Conservation (phyloP, 2,888 invertebrate genomes). For the Macropis europaea region DNA sequence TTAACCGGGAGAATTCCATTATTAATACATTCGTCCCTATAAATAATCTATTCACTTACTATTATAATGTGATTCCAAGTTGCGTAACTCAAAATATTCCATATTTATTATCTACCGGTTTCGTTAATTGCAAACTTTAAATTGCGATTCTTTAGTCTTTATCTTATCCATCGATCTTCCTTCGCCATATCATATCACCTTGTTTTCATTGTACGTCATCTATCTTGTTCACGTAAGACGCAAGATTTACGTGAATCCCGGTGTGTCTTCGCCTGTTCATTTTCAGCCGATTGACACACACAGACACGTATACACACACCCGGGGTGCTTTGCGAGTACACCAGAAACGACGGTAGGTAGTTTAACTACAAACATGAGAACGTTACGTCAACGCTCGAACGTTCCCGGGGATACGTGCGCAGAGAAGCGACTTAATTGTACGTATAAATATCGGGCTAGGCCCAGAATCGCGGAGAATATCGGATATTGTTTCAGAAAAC, state of each 20-base stretch:
- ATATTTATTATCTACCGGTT: no score
- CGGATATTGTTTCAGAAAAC: slow-evolving; percentile 55
- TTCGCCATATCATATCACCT: background rate
- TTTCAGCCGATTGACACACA: slow-evolving; percentile 1
- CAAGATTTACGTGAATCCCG: slow-evolving; percentile 20
- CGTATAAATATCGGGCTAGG: slow-evolving; percentile 32
- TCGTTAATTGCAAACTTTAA: no score
- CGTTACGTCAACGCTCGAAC: slow-evolving; percentile 51
- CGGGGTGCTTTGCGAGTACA: background rate
- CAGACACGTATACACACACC: no score
- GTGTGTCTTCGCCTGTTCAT: slow-evolving; percentile 7
- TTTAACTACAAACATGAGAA: slow-evolving; percentile 45
- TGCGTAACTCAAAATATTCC: no score
- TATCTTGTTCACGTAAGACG: slow-evolving; percentile 5
- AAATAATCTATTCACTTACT: no score
- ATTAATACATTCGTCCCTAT: no score
- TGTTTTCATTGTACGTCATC: slow-evolving; percentile 2
- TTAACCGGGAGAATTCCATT: no score
- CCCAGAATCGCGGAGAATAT: slow-evolving; percentile 16
- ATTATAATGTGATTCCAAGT: no score
- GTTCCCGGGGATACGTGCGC: slow-evolving; percentile 40
- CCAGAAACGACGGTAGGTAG: slow-evolving; percentile 9
- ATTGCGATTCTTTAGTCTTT: background rate
- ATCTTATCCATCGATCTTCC: background rate
- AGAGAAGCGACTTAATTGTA: slow-evolving; percentile 40